phyloP scores from a whole-genome alignment of 2,797 vertebrate species.

The Prionace glauca region DNA sequence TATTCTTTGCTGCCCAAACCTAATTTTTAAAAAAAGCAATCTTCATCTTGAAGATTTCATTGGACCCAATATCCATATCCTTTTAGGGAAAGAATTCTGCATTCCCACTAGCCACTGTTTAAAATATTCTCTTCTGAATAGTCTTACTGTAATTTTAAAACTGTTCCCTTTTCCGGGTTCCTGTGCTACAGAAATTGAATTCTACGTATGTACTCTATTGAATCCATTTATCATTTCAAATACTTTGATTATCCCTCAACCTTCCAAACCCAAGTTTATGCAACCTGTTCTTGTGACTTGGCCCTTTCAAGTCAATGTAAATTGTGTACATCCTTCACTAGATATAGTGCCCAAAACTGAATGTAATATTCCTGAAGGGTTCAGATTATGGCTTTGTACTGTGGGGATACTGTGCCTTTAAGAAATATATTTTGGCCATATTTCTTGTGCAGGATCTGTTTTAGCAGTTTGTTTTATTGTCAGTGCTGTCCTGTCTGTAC shows the following conservation, averaged over 20 bases:
- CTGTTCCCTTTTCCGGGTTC: not conserved
- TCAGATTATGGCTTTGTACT: too few relatives aligned
- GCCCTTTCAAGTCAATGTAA: not conserved
- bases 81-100: not conserved
- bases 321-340: not conserved
- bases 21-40: not conserved
- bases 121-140: not conserved
- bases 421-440: too few relatives aligned
- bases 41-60: not conserved
- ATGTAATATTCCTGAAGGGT: not conserved
- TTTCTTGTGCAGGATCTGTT: too few relatives aligned
- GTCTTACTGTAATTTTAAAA: not conserved
- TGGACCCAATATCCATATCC: not conserved
- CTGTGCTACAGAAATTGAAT: not conserved
- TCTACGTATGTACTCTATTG: not conserved
- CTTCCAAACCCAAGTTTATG: not conserved
- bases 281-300: not conserved
- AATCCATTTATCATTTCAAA: not conserved
- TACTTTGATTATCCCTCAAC: not conserved
- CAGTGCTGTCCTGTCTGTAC: too few relatives aligned
- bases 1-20: not conserved
- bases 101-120: not conserved
- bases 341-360: not conserved
- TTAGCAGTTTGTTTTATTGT: too few relatives aligned
- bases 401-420: too few relatives aligned